Evolutionary conservation across 2,113 vertebrate genomes (phyloP).

Genomic region (Kryptolebias marmoratus): DNA sequence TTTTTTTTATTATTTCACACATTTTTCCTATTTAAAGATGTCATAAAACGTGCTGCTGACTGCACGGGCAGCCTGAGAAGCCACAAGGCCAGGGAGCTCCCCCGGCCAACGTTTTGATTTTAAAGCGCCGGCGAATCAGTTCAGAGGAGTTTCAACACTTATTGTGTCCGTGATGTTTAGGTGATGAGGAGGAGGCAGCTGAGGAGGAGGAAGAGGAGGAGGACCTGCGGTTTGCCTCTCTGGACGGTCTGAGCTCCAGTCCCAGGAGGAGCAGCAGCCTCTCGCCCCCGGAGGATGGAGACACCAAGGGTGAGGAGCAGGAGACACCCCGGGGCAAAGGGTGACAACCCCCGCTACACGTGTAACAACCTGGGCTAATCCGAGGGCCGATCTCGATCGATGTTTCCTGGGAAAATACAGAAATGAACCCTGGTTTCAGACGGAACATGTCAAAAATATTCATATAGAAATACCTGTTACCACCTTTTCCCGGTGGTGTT

Average conservation of each 20-base stretch:
- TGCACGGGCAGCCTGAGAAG: too few species aligned
- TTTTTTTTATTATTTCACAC: slow-evolving; percentile 11
- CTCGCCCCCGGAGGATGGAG: slow-evolving; percentile 80
- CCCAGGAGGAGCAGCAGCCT: slow-evolving; percentile 77
- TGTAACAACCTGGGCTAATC: too few species aligned
- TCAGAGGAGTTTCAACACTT: neutral
- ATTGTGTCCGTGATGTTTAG: slow-evolving; percentile 26
- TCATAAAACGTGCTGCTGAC: neutral
- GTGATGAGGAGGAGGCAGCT: slow-evolving; percentile 64
- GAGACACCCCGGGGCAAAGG: too few species aligned
- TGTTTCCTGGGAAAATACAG: too few species aligned
- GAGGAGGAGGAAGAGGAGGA: slow-evolving; percentile 63
- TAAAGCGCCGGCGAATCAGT: neutral
- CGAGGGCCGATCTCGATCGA: too few species aligned
- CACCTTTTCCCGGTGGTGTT: too few species aligned
- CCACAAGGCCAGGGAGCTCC: too few species aligned
- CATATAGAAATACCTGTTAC: too few species aligned
- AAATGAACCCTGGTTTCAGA: too few species aligned
- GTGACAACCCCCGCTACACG: too few species aligned
- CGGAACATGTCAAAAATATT: too few species aligned
- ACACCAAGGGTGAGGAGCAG: slow-evolving; percentile 77
- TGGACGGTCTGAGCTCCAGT: slow-evolving; percentile 78
- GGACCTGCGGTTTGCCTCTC: slow-evolving; percentile 73
- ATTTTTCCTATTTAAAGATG: slow-evolving; percentile 9
- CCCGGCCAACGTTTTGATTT: neutral